Evolutionary conservation across 2,113 vertebrate species (phyloP).

Genomic region (Proterorhinus semilunaris): DNA sequence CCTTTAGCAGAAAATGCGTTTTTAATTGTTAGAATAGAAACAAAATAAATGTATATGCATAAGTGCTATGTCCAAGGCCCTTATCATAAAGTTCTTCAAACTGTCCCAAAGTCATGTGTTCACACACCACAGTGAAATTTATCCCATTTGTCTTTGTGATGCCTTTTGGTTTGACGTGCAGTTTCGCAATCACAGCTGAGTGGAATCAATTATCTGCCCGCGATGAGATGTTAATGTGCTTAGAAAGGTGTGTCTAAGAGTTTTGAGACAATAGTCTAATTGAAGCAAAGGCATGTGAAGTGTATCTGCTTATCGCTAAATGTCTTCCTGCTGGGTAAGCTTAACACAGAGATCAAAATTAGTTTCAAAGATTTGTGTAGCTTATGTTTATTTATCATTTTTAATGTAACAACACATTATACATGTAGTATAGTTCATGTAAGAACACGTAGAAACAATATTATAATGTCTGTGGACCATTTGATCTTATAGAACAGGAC

Average conservation of each 20-base stretch:
- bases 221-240: slow-evolving; percentile 64
- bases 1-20: not conserved
- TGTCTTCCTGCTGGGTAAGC: slow-evolving; percentile 19
- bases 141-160: slow-evolving; percentile 54
- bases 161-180: slow-evolving; percentile 44
- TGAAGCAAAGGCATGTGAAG: slow-evolving; percentile 30
- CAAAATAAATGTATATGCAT: not conserved
- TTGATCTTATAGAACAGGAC: not conserved
- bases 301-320: slow-evolving; percentile 17
- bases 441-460: not conserved
- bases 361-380: not conserved
- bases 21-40: not conserved
- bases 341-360: not conserved
- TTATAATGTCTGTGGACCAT: not conserved
- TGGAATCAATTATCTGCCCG: slow-evolving; percentile 61
- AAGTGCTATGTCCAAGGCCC: not conserved
- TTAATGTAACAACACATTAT: no score
- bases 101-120: not conserved
- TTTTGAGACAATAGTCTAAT: slow-evolving; percentile 21
- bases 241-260: slow-evolving; percentile 51
- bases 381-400: no score
- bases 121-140: slow-evolving; percentile 50
- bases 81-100: not conserved
- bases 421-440: no score
- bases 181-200: slow-evolving; percentile 35